Conservation (phyloP, 2,888 invertebrate genomes). For the Rhorus exstirpatorius region DNA sequence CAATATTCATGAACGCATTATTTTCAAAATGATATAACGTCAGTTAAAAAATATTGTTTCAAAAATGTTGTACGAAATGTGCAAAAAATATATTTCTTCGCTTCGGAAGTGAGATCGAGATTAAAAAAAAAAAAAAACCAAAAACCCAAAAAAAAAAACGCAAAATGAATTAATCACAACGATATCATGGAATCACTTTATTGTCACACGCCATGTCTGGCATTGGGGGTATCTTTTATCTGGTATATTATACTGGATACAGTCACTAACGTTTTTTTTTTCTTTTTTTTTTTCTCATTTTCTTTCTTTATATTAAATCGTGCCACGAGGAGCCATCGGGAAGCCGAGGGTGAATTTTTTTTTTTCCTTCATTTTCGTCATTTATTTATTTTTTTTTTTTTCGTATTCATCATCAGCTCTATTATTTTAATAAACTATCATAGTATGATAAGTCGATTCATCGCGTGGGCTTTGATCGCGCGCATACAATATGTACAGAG, state of each 20-base stretch:
- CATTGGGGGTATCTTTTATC: slow-evolving; percentile 85
- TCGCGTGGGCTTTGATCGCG: slow-evolving; percentile 68
- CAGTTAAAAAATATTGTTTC: no score
- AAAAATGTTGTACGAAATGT: no score
- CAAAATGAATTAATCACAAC: slow-evolving; percentile 61
- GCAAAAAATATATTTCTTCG: no score
- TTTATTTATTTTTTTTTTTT: slow-evolving; percentile 46
- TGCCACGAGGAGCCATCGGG: slow-evolving; percentile 74
- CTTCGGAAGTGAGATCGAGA: no score
- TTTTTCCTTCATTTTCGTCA: slow-evolving; percentile 32
- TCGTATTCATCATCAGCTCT: slow-evolving; percentile 56
- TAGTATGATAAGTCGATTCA: slow-evolving; percentile 68
- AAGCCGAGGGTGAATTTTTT: slow-evolving; percentile 65
- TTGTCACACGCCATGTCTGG: slow-evolving; percentile 85
- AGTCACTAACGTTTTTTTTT: slow-evolving; percentile 83
- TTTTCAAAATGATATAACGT: no score
- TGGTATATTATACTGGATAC: slow-evolving; percentile 84
- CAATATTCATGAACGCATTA: no score
- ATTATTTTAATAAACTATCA: slow-evolving; percentile 62
- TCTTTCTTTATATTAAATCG: slow-evolving; percentile 78
- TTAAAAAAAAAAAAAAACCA: background rate
- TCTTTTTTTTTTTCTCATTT: no score
- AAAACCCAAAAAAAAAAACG: background rate
- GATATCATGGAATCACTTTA: slow-evolving; percentile 85
- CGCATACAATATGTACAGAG: slow-evolving; percentile 73